Percentiles rank a stretch among this genome's conserved stretches.
Evolutionary conservation across 2,888 invertebrate species (phyloP).

Genomic region (Acholoe squamosa): DNA sequence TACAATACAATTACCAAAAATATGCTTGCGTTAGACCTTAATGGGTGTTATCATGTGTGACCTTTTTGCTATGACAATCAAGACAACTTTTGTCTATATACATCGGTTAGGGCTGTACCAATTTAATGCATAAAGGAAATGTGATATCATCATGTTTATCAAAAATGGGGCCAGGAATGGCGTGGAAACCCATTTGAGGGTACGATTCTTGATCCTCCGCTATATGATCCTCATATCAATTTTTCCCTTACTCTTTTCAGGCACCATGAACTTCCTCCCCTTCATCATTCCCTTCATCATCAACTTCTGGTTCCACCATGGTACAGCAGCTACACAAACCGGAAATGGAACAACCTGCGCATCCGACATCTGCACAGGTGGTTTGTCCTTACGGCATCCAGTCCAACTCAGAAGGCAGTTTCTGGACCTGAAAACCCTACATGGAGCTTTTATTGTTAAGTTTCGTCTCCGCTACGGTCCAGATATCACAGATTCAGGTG

Average conservation of each 20-base stretch:
- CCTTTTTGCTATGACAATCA: no score
- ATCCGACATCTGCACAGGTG: neutral
- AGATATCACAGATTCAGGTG: neutral
- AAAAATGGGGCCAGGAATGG: no score
- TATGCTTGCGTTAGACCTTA: no score
- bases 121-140: no score
- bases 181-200: no score
- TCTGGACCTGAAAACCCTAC: slow-evolving; percentile 13
- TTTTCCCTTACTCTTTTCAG: neutral
- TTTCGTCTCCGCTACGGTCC: neutral
- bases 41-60: no score
- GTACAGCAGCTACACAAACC: neutral
- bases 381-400: neutral
- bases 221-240: no score
- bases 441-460: slow-evolving; percentile 31
- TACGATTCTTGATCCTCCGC: no score
- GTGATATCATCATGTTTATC: no score
- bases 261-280: neutral
- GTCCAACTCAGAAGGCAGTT: neutral
- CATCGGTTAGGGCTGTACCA: no score
- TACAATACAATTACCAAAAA: no score
- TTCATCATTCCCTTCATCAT: neutral
- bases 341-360: slow-evolving; percentile 16
- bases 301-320: neutral
- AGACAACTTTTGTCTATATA: no score